Evolutionary conservation across 2,888 invertebrate species (phyloP).

Genomic region (Sphaerophoria taeniata): DNA sequence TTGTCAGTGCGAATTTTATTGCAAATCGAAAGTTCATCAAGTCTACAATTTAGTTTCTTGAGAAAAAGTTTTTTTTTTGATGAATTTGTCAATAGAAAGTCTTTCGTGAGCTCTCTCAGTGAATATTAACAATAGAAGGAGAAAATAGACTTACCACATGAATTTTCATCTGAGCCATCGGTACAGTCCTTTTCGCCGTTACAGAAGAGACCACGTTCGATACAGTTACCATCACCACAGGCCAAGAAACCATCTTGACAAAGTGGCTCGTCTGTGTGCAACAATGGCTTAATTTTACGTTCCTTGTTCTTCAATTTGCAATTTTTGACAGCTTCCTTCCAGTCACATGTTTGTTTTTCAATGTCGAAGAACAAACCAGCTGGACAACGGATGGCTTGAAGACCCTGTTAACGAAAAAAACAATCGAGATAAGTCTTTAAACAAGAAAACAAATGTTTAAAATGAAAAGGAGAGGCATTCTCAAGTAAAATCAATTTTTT

Average conservation of each 20-base stretch:
- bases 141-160: constrained; percentile 90
- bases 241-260: constrained; percentile 94
- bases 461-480: background rate
- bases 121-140: background rate
- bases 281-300: constrained; percentile 92
- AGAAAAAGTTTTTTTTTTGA: too few species aligned
- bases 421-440: background rate
- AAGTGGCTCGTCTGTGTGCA: constrained; percentile 94
- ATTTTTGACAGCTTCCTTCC: constrained; percentile 97
- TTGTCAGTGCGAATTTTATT: constrained; percentile 52
- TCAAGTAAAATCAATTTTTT: too few species aligned
- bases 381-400: constrained; percentile 96
- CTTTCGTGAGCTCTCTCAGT: background rate
- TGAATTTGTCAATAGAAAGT: constrained; percentile 47
- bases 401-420: constrained; percentile 85
- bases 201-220: constrained; percentile 95
- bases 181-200: constrained; percentile 95
- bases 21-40: constrained; percentile 62
- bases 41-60: background rate
- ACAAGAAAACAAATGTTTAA: background rate
- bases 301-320: constrained; percentile 95
- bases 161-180: constrained; percentile 95
- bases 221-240: constrained; percentile 93
- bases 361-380: constrained; percentile 96
- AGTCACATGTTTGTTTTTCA: constrained; percentile 97